Conservation (phyloP, 2,113 vertebrate species). For the Etheostoma spectabile region DNA sequence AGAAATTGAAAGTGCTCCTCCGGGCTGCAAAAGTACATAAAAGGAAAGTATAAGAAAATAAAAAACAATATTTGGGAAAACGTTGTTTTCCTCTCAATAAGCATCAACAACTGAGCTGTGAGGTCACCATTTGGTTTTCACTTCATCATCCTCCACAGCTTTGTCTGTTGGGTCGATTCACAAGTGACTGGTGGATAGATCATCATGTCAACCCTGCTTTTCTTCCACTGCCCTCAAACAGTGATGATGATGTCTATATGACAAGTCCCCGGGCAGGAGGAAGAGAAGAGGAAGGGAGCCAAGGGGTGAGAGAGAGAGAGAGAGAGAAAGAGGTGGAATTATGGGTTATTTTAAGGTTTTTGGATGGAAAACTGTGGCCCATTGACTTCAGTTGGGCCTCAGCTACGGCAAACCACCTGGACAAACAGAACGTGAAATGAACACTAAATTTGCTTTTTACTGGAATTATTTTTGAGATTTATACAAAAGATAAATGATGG, state of each 20-base stretch:
- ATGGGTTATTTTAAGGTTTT: slow-evolving; percentile 58
- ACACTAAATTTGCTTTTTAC: background rate
- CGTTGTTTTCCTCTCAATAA: background rate
- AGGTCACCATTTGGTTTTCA: background rate
- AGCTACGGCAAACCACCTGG: slow-evolving; percentile 10
- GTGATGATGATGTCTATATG: slow-evolving; percentile 72
- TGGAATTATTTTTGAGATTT: background rate
- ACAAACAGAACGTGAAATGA: slow-evolving; percentile 24
- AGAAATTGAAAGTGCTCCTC: background rate
- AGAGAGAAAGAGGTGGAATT: slow-evolving; percentile 7
- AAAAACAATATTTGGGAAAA: background rate
- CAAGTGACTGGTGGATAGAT: slow-evolving; percentile 53
- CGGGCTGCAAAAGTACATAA: background rate
- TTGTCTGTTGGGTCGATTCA: slow-evolving; percentile 36
- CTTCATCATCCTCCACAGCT: slow-evolving; percentile 11
- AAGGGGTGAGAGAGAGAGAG: background rate
- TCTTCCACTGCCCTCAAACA: slow-evolving; percentile 46
- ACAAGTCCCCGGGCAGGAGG: slow-evolving; percentile 49
- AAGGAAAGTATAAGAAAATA: background rate
- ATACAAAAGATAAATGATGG: slow-evolving; percentile 4
- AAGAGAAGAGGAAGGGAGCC: slow-evolving; percentile 14
- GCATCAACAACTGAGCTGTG: background rate
- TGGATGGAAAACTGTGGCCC: slow-evolving; percentile 57
- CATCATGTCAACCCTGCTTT: slow-evolving; percentile 50
- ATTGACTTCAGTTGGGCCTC: slow-evolving; percentile 28